Base-by-base conservation (phyloP, 2,113 vertebrate species). In the Pundamilia nyererei region DNA sequence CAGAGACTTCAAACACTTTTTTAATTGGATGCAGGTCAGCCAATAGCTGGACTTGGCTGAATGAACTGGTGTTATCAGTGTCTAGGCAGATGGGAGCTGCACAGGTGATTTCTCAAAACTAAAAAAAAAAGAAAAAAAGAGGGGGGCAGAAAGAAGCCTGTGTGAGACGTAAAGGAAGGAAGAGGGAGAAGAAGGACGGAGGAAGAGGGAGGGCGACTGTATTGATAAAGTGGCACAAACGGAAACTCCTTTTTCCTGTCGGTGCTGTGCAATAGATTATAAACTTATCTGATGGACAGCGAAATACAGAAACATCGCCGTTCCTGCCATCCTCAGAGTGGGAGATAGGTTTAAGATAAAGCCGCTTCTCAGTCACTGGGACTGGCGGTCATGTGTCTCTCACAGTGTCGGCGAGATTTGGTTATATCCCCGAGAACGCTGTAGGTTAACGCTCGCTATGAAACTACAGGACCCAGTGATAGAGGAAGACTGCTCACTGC, bases 311-410 rank as follows among this genome's bases (percentile, higher is more conserved):
- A 93, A 90, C 81, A 77, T 53, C 6, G 53, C 47, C 4, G 24
- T 60, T 83, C 1, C 5, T 62, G 62, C 45, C 54, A 21, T 51
- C 62, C 26, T 47, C 19, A 35, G 80, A 13, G 29, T 6, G 6
- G 83, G 53, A 93, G 93, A 95, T 94, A 80, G 93, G 91, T 94
- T 94, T 90, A 90, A 94, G 94, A 95, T 95, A 96, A 94, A 92
- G 87, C 24, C 2, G 47, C 55, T 75, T 85, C 84, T 91, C 89
- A 89, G 89, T 91, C 89, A 79, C 45, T 38, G 47, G 79, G 90
- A 91, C 79, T 19, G 79, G 65, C 10, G 14, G 33, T 40, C 82
- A 80, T 79, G 84, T 42, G 53, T 82, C 51, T 87, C 81, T 93
- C 53, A 47, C 68, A 77, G 42, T 7, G 45, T 31, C 10, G 6